phyloP scores from a whole-genome alignment of 2,113 vertebrate genomes.

The Halcyon senegalensis region DNA sequence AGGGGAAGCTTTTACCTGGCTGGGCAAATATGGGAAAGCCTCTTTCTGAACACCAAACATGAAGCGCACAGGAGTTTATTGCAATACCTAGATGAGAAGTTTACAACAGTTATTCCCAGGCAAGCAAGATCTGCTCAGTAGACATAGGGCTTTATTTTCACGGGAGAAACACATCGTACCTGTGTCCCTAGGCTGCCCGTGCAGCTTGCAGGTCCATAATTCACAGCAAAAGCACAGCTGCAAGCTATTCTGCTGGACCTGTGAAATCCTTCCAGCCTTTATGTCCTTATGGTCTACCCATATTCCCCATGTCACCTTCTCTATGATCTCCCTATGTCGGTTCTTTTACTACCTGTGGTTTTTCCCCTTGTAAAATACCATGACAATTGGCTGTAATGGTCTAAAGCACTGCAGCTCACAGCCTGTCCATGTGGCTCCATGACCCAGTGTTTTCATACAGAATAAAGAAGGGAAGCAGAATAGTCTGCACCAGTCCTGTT shows the following conservation, averaged over 20 bases:
- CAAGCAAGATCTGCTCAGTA: not conserved
- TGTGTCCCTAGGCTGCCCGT: not conserved
- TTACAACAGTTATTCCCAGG: not conserved
- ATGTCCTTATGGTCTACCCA: not conserved
- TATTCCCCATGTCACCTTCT: not conserved
- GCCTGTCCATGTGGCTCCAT: not conserved
- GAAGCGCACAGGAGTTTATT: not conserved
- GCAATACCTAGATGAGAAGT: not conserved
- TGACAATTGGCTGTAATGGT: conserved; percentile 3
- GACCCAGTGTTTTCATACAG: conserved; percentile 69
- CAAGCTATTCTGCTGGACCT: not conserved
- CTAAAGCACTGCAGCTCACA: conserved; percentile 1
- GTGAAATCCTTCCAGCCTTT: not conserved
- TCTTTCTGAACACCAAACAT: not conserved
- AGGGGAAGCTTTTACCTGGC: not conserved
- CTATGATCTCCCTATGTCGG: not conserved
- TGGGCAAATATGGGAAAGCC: conserved; percentile 20
- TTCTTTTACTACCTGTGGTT: conserved; percentile 1
- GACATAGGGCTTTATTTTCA: not conserved
- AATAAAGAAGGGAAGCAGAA: conserved; percentile 8
- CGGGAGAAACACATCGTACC: not conserved
- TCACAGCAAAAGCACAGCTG: not conserved
- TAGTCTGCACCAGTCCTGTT: not conserved
- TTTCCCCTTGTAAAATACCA: not conserved
- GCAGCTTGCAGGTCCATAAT: not conserved